A percentile compares a stretch with the other conserved stretches of the same genome.
These are phyloP conservation scores for Polymixis flavicincta DNA, from an alignment of 2,888 invertebrate genomes.

Conservation along the genomic window DNA sequence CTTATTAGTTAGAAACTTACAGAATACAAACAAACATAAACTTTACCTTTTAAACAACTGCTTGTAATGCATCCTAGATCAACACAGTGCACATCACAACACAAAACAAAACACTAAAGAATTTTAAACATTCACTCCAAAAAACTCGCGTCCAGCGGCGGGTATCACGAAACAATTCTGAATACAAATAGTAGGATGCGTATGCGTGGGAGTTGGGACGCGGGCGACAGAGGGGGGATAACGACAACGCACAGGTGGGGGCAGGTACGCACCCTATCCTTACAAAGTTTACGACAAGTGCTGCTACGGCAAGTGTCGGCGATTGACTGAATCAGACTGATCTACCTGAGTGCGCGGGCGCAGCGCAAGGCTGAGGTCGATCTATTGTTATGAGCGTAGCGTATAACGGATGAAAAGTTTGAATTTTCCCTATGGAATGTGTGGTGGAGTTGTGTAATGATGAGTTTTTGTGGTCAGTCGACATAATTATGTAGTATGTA, in stretches of 20 bases:
- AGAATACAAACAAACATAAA: conserved; percentile 28
- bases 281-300: conserved; percentile 70
- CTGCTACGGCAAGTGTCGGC: conserved; percentile 73
- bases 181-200: conserved; percentile 76
- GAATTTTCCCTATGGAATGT: conserved; percentile 62
- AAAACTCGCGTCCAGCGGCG: conserved; percentile 74
- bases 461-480: conserved; percentile 37
- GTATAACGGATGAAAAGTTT: conserved; percentile 63
- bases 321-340: conserved; percentile 70
- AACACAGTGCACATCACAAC: conserved; percentile 73
- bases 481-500: not conserved
- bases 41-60: conserved; percentile 87
- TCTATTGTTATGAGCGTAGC: conserved; percentile 39
- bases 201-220: conserved; percentile 74
- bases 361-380: conserved; percentile 65
- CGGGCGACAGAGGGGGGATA: conserved; percentile 68
- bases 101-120: conserved; percentile 72
- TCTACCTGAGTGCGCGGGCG: conserved; percentile 66
- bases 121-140: conserved; percentile 64
- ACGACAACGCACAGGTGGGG: conserved; percentile 61
- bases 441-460: conserved; percentile 23
- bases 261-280: conserved; percentile 67
- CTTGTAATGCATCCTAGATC: conserved; percentile 87
- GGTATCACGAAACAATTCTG: conserved; percentile 82
- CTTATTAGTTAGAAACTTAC: conserved; percentile 19